Evolutionary conservation across 2,797 vertebrate species (phyloP).

Genomic region (Oreonectes daqikongensis): DNA sequence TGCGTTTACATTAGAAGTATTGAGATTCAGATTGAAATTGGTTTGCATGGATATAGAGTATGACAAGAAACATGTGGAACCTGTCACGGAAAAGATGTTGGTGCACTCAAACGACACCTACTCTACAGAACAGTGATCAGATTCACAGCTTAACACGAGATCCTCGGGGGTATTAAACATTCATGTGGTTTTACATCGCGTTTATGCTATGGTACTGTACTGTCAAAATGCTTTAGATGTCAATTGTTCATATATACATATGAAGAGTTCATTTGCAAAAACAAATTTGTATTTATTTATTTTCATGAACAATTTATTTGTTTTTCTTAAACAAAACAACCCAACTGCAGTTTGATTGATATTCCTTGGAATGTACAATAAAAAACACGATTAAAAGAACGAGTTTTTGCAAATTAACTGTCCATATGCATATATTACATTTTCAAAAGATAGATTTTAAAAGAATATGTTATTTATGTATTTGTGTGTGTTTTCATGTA

Average conservation of each 20-base stretch:
- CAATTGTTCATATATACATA: too few species aligned
- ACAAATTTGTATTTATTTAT: too few species aligned
- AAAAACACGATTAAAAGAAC: too few species aligned
- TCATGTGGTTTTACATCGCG: not conserved
- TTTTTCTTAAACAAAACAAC: too few species aligned
- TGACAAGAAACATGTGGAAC: conserved; percentile 15
- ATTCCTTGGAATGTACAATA: too few species aligned
- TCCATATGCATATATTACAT: too few species aligned
- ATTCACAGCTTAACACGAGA: conserved; percentile 26
- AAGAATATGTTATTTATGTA: too few species aligned
- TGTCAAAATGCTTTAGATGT: not conserved
- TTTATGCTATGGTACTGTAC: not conserved
- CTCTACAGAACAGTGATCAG: not conserved
- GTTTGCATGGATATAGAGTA: not conserved
- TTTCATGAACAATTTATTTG: too few species aligned
- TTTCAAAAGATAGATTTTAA: too few species aligned
- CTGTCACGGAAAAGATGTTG: not conserved
- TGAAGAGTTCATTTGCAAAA: too few species aligned
- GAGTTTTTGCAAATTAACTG: too few species aligned
- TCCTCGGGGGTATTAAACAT: not conserved
- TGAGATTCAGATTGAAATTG: conserved; percentile 7
- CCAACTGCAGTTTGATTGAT: too few species aligned
- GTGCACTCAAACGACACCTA: not conserved
- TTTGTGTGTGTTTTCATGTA: not conserved
- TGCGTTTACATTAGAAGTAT: conserved; percentile 32